phyloP scores from a whole-genome alignment of 1,140 invertebrate species.

The Bemisia tabaci region DNA sequence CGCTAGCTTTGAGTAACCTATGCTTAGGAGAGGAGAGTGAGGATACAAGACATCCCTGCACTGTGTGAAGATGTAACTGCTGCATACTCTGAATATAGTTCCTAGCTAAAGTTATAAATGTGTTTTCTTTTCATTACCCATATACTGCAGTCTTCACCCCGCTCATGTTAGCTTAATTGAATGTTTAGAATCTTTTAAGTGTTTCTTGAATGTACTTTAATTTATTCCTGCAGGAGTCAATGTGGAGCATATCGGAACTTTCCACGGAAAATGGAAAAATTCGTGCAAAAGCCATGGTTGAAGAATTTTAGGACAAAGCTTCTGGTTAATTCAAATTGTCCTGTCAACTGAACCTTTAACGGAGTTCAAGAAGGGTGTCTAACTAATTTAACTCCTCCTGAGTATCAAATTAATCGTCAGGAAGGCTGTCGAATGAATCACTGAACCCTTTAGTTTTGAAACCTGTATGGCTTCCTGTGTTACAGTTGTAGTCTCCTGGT shows the following conservation, averaged over 20 bases:
- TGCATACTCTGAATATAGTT: too few relatives aligned
- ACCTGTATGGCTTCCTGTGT: background rate
- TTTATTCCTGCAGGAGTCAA: slow-evolving; percentile 37
- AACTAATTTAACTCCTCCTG: background rate
- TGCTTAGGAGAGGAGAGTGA: too few relatives aligned
- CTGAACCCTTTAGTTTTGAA: background rate
- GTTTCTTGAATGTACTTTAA: slow-evolving; percentile 14
- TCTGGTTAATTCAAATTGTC: background rate
- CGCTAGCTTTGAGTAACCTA: too few relatives aligned
- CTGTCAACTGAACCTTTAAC: background rate
- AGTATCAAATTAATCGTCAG: background rate
- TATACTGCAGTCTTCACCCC: too few relatives aligned
- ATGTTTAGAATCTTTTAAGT: too few relatives aligned
- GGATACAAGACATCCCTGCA: too few relatives aligned
- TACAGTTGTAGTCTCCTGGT: background rate
- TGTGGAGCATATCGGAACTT: slow-evolving; percentile 46
- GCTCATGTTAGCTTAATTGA: too few relatives aligned
- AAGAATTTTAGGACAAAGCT: slow-evolving; percentile 20
- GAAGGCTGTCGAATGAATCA: background rate
- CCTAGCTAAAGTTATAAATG: too few relatives aligned
- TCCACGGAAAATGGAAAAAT: slow-evolving; percentile 51
- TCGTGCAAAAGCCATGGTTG: slow-evolving; percentile 48
- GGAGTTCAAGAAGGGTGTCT: background rate
- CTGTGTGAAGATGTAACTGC: too few relatives aligned
- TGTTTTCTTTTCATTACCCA: too few relatives aligned